A percentile compares a stretch with the other conserved stretches of the same genome.
Conservation (phyloP, 2,113 vertebrate genomes). For the Uria aalge region DNA sequence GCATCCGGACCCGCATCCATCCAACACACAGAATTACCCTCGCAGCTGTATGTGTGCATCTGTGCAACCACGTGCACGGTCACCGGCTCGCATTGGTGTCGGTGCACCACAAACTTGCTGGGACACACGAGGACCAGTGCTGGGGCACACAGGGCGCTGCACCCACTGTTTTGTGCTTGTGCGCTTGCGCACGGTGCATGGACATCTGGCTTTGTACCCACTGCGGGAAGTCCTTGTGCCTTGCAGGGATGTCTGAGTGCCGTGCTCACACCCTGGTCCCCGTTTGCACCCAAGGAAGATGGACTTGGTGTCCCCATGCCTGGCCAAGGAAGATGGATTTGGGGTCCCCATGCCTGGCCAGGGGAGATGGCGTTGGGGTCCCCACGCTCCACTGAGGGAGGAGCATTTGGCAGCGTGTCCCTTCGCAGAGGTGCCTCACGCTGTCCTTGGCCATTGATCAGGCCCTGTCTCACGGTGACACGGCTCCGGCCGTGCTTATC, state of each 20-base stretch:
- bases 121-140: neutral
- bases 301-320: neutral
- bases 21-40: too few relatives aligned
- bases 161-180: rapidly evolving
- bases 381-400: neutral
- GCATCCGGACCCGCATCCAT: neutral
- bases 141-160: rapidly evolving
- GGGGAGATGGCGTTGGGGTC: neutral
- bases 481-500: neutral
- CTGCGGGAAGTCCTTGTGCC: neutral
- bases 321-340: neutral
- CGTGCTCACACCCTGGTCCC: neutral
- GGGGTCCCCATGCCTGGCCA: neutral
- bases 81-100: rapidly evolving
- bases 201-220: neutral
- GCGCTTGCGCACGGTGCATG: neutral
- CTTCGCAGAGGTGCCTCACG: rapidly evolving
- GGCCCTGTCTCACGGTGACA: rapidly evolving
- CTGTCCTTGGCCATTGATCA: neutral
- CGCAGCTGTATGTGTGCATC: rapidly evolving
- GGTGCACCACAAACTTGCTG: neutral
- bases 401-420: neutral
- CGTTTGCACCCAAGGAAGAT: neutral
- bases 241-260: neutral
- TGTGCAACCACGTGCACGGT: rapidly evolving